Evolutionary conservation across 2,113 vertebrate species (phyloP).

Genomic region (Oryzias curvinotus): DNA sequence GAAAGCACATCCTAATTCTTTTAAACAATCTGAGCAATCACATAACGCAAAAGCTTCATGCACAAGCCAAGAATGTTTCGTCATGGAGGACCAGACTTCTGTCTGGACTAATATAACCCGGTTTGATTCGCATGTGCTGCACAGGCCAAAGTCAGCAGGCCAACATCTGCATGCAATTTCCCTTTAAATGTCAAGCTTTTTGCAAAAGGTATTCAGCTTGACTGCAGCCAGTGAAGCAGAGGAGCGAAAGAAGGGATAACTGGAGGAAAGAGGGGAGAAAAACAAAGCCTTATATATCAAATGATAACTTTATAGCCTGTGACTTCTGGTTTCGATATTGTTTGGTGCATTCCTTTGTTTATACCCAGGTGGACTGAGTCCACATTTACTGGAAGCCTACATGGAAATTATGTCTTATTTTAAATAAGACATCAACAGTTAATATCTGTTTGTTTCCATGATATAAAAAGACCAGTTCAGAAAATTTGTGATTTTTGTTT

Average conservation of each 20-base stretch:
- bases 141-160: slow-evolving; percentile 50
- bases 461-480: too few species aligned
- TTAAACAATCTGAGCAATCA: slow-evolving; percentile 43
- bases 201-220: slow-evolving; percentile 65
- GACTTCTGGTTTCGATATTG: slow-evolving; percentile 59
- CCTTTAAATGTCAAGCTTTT: slow-evolving; percentile 70
- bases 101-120: slow-evolving; percentile 65
- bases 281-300: slow-evolving; percentile 55
- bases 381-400: slow-evolving; percentile 28
- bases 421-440: too few species aligned
- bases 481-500: too few species aligned
- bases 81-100: slow-evolving; percentile 60
- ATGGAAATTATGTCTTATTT: slow-evolving; percentile 4
- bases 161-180: slow-evolving; percentile 78
- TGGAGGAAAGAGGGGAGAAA: slow-evolving; percentile 19
- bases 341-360: slow-evolving; percentile 46
- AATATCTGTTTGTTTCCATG: too few species aligned
- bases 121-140: slow-evolving; percentile 49
- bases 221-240: slow-evolving; percentile 47
- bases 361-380: slow-evolving; percentile 26
- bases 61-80: slow-evolving; percentile 55
- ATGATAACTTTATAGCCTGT: slow-evolving; percentile 64
- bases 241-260: slow-evolving; percentile 30
- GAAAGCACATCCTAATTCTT: slow-evolving; percentile 35
- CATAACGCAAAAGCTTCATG: slow-evolving; percentile 52